Evolutionary conservation across 2,113 vertebrate genomes (phyloP).

Genomic region (Paradoxurus hermaphroditus): DNA sequence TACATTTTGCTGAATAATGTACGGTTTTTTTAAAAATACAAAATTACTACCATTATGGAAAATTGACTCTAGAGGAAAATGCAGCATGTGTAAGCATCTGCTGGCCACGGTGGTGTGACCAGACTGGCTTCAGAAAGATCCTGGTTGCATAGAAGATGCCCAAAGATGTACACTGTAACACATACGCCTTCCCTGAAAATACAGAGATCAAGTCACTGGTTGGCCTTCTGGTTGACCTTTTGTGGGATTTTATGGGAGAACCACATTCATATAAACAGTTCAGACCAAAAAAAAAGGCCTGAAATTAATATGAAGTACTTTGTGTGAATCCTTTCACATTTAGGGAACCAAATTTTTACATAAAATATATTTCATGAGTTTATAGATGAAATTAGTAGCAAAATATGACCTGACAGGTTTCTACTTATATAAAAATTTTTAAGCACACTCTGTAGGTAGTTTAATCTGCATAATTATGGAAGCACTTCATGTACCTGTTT

Average conservation of each 20-base stretch:
- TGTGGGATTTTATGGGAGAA: background rate
- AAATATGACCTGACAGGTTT: background rate
- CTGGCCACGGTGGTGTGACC: background rate
- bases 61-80: background rate
- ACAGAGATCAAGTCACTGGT: background rate
- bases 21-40: background rate
- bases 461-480: background rate
- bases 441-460: background rate
- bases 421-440: background rate
- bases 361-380: background rate
- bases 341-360: background rate
- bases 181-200: background rate
- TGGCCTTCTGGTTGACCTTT: background rate
- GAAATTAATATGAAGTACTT: background rate
- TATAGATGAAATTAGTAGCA: constrained; percentile 11
- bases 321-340: background rate
- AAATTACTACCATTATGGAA: background rate
- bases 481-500: background rate
- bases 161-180: background rate
- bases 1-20: background rate
- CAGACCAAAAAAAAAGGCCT: background rate
- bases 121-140: background rate
- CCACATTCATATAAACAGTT: background rate
- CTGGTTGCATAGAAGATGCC: background rate
- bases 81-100: background rate